A percentile compares a stretch with the other conserved stretches of the same genome.
These are phyloP conservation scores for Cephus rjabovi DNA, from an alignment of 2,888 invertebrate genomes.

Conservation along the genomic window DNA sequence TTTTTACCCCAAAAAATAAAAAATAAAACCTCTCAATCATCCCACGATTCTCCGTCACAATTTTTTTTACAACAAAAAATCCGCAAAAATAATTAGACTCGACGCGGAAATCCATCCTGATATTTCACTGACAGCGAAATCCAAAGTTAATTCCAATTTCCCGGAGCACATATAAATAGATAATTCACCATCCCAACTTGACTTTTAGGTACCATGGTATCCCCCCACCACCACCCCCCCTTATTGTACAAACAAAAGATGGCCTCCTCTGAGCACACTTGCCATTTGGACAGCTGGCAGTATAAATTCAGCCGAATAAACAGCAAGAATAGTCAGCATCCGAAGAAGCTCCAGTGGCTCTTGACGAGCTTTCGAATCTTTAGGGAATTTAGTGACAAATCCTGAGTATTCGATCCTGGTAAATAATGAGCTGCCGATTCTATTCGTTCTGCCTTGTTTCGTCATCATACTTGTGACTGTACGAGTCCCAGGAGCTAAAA, in stretches of 20 bases:
- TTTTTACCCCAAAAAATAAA: too few species aligned
- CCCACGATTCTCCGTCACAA: too few species aligned
- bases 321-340: neutral
- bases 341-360: neutral
- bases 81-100: neutral
- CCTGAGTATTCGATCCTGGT: neutral
- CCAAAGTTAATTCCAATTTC: neutral
- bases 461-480: too few species aligned
- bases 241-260: neutral
- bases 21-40: too few species aligned
- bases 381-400: neutral
- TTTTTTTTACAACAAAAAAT: neutral
- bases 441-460: neutral
- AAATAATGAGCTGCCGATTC: neutral
- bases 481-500: too few species aligned
- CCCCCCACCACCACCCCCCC: too few species aligned
- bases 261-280: neutral
- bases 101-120: neutral
- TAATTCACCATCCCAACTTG: neutral
- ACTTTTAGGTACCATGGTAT: neutral
- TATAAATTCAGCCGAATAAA: slow-evolving; percentile 4
- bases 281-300: slow-evolving; percentile 3
- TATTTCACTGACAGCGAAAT: neutral
- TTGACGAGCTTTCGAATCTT: neutral
- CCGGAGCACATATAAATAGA: neutral